These are phyloP conservation scores for Papilio machaon DNA, from an alignment of 1,140 invertebrate genomes.

Conservation along the genomic window DNA sequence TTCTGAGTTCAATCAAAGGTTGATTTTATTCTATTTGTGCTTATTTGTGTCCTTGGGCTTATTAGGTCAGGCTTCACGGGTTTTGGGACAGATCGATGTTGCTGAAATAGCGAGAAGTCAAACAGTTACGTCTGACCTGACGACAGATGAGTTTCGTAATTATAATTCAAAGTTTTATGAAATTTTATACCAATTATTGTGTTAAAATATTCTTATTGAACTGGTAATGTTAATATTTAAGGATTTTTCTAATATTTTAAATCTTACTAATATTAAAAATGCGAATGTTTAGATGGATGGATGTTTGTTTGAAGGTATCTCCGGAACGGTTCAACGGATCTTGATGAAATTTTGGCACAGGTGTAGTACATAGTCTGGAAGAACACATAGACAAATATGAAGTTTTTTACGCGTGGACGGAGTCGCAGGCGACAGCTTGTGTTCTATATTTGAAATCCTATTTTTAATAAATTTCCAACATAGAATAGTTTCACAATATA, in stretches of 20 bases:
- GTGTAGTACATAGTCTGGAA: too few relatives aligned
- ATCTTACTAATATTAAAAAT: too few relatives aligned
- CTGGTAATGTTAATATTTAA: neutral
- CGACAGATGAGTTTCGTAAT: neutral
- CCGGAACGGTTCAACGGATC: too few relatives aligned
- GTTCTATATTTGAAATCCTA: too few relatives aligned
- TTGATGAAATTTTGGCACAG: too few relatives aligned
- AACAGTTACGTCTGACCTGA: neutral
- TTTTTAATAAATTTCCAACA: neutral
- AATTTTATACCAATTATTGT: neutral
- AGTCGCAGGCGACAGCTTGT: too few relatives aligned
- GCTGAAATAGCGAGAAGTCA: conserved; percentile 10
- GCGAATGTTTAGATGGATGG: too few relatives aligned
- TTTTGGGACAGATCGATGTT: conserved; percentile 1
- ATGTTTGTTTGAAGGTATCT: too few relatives aligned
- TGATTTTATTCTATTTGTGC: conserved; percentile 4
- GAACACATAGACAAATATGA: too few relatives aligned
- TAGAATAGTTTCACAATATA: neutral
- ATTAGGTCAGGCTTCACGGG: conserved; percentile 3
- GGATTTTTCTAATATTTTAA: too few relatives aligned
- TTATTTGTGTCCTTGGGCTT: neutral
- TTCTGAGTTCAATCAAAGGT: neutral
- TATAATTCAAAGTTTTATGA: neutral
- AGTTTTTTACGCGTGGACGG: too few relatives aligned
- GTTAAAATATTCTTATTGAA: too few relatives aligned